Evolutionary conservation across 2,888 invertebrate genomes (phyloP).

Genomic region (Drosophila leonis): DNA sequence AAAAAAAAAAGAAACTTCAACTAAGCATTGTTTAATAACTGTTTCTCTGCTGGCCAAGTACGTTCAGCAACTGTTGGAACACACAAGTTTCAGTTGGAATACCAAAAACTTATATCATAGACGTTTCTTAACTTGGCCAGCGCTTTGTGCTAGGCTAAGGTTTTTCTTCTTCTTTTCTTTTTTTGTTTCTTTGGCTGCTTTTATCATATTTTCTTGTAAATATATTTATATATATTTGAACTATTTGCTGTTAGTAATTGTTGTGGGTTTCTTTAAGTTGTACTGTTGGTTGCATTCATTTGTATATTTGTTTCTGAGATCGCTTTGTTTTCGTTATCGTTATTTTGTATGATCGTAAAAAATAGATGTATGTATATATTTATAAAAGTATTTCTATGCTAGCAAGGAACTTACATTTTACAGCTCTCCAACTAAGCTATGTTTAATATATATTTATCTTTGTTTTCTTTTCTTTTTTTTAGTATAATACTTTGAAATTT

Average conservation of each 20-base stretch:
- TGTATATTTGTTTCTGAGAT: constrained; percentile 71
- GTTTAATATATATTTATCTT: constrained; percentile 34
- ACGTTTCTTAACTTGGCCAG: constrained; percentile 18
- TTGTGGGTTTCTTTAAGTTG: constrained; percentile 45
- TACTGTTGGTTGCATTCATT: constrained; percentile 69
- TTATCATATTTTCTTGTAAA: constrained; percentile 33
- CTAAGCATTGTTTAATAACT: constrained; percentile 36
- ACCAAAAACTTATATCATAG: constrained; percentile 26
- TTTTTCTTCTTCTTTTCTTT: constrained; percentile 10
- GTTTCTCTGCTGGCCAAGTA: constrained; percentile 38
- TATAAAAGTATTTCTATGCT: constrained; percentile 41
- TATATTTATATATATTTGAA: constrained; percentile 66
- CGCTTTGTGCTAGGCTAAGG: constrained; percentile 9
- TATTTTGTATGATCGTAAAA: constrained; percentile 41
- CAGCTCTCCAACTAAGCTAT: constrained; percentile 64
- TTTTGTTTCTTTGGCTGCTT: constrained; percentile 26
- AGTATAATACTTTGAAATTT: constrained; percentile 29
- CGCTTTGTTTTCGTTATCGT: constrained; percentile 42
- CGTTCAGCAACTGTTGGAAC: constrained; percentile 38
- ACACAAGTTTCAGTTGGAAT: constrained; percentile 46
- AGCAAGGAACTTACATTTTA: constrained; percentile 68
- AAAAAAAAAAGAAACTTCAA: constrained; percentile 36
- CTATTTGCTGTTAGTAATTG: constrained; percentile 69
- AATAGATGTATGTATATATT: constrained; percentile 23
- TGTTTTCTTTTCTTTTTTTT: constrained; percentile 15